Base-by-base conservation (phyloP, 2,888 invertebrate species). In the Cheilosia soror region DNA sequence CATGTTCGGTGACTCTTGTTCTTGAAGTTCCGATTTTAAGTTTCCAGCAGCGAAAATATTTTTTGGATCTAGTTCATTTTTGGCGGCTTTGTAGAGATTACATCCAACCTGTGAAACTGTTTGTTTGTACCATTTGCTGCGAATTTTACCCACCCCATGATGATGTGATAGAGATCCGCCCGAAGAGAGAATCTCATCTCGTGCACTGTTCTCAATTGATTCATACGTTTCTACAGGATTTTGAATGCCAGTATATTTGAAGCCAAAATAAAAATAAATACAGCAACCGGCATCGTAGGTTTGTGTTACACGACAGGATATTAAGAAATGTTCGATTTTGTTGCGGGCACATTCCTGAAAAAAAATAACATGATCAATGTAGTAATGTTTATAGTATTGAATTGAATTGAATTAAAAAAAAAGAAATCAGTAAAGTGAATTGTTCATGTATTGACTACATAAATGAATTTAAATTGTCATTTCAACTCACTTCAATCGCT, bases 271-370 rank as follows among this genome's bases (percentile, higher is more conserved):
- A 93, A 98, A 97, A 91, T 99, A 99, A 63, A 99, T 96, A 91
- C 98, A 98, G 89, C 98, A 98, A 0, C 99, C 99, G 0, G 97
- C 96, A 90, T 99, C 99, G 91, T 99, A 98, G 27, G 98, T 98
- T 93, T 99, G 99, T 7, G 99, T 99, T 9, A 99, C 96, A 0
- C 97, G 94, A 89, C 96, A 96, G 11, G 96, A 96, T 62, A 97
- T 94, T 85, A 96, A 93, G 89, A 93, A 96, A 88, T 95, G 93
- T 6, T 91, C 88, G 55, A 97, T 95, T 33, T 93, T 93, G 0
- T 93, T 92, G 15, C 91, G 92, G 75, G 90, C 90, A 90, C 96
- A 96, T 90, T 96, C 95, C 87, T 93, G 76, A 11, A 87, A 75
- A 31, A 55, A 0, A 55, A 87, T 27, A 58, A 44, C 15, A n/a